Conservation (phyloP, 2,888 invertebrate genomes). For the Amphimallon solstitiale region DNA sequence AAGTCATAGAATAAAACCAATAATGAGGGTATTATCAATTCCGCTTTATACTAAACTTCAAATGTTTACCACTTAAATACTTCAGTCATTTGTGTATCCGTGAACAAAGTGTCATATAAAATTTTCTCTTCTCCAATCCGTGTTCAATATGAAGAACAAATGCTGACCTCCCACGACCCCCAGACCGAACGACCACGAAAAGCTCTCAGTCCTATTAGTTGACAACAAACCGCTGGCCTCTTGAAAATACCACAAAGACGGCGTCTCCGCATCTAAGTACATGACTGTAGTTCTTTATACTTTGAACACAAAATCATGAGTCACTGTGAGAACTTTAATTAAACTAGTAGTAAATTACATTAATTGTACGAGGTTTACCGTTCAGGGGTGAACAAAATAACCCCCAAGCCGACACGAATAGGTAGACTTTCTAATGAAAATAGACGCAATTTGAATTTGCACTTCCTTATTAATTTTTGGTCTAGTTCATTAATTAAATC, state of each 20-base stretch:
- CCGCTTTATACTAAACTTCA: slow-evolving; percentile 5
- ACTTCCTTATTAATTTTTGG: slow-evolving; percentile 33
- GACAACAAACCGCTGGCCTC: slow-evolving; percentile 22
- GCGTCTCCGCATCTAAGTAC: slow-evolving; percentile 13
- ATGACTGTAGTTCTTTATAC: slow-evolving; percentile 35
- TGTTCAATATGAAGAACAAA: slow-evolving; percentile 33
- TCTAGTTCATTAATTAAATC: slow-evolving; percentile 32
- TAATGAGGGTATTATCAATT: background rate
- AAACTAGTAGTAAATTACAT: slow-evolving; percentile 41
- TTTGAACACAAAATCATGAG: slow-evolving; percentile 37
- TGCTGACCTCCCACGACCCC: slow-evolving; percentile 39
- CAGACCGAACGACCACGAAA: slow-evolving; percentile 36
- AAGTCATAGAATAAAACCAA: too few relatives aligned
- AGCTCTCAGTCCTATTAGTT: slow-evolving; percentile 39
- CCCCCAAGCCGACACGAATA: slow-evolving; percentile 6
- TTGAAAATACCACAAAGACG: slow-evolving; percentile 29
- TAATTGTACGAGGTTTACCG: slow-evolving; percentile 39
- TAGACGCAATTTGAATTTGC: slow-evolving; percentile 23
- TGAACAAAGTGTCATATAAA: slow-evolving; percentile 26
- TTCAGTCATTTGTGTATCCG: slow-evolving; percentile 13
- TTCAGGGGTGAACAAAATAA: slow-evolving; percentile 8
- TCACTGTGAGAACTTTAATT: slow-evolving; percentile 40
- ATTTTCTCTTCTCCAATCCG: slow-evolving; percentile 25
- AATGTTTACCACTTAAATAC: slow-evolving; percentile 16
- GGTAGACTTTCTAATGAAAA: slow-evolving; percentile 29